Evolutionary conservation across 2,113 vertebrate genomes (phyloP).

Genomic region (Cyphotilapia sp.): DNA sequence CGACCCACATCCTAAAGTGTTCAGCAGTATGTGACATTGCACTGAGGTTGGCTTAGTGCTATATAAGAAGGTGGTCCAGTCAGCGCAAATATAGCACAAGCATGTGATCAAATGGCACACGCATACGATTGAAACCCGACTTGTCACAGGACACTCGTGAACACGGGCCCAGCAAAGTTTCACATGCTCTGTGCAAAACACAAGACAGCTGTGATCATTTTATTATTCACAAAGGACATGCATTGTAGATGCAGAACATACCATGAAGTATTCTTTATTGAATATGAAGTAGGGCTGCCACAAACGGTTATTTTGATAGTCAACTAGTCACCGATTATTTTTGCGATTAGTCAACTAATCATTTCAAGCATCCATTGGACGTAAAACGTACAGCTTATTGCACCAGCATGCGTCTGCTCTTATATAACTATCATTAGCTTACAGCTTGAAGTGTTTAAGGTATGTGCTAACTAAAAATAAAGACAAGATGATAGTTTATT

Average conservation of each 20-base stretch:
- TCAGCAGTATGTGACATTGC: neutral
- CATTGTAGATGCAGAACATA: neutral
- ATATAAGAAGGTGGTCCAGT: neutral
- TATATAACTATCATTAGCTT: neutral
- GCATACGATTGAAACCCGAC: neutral
- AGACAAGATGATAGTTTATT: neutral
- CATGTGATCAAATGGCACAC: constrained; percentile 11
- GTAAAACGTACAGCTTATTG: fast-evolving
- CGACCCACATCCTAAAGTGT: neutral
- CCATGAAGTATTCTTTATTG: neutral
- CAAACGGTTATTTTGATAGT: neutral
- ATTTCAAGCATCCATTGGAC: neutral
- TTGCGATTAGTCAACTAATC: neutral
- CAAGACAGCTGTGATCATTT: neutral
- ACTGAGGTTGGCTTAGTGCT: neutral
- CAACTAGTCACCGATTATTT: neutral
- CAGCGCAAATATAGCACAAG: constrained; percentile 21
- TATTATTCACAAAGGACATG: neutral
- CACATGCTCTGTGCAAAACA: neutral
- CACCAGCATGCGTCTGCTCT: neutral
- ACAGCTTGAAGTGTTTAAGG: neutral
- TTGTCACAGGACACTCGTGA: neutral
- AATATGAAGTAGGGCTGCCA: neutral
- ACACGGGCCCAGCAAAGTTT: neutral
- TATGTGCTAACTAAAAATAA: neutral